Evolutionary conservation across 2,888 invertebrate species (phyloP).

Genomic region (Selenia dentaria): DNA sequence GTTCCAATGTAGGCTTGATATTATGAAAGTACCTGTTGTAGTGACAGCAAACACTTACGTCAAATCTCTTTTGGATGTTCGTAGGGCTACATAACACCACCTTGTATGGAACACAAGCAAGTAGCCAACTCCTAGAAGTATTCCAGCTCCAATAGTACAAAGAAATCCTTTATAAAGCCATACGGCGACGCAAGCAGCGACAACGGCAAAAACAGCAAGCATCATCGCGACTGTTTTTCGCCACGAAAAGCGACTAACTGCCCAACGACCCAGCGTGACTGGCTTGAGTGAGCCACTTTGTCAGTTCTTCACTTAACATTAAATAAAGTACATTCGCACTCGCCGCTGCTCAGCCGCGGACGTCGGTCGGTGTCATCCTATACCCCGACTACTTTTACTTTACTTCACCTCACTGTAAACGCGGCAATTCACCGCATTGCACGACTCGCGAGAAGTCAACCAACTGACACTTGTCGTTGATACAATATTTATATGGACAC

Average conservation of each 20-base stretch:
- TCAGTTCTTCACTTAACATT: not conserved
- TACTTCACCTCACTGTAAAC: no score
- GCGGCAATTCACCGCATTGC: no score
- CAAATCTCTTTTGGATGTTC: constrained; percentile 90
- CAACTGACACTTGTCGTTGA: no score
- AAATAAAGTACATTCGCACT: not conserved
- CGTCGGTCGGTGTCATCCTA: no score
- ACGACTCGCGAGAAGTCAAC: no score
- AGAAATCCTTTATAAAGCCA: constrained; percentile 85
- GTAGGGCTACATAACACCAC: constrained; percentile 91
- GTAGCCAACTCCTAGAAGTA: constrained; percentile 86
- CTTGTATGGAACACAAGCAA: constrained; percentile 88
- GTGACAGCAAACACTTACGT: constrained; percentile 76
- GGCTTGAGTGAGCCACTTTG: not conserved
- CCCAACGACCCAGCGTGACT: constrained; percentile 30
- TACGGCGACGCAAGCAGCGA: constrained; percentile 69
- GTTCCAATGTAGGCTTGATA: not conserved
- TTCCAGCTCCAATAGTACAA: constrained; percentile 85
- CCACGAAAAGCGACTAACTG: constrained; percentile 77
- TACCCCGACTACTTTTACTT: no score
- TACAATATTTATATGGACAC: no score
- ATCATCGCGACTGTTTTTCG: constrained; percentile 75
- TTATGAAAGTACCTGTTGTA: not conserved
- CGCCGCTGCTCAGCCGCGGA: not conserved
- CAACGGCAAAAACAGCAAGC: constrained; percentile 65